Evolutionary conservation across 2,113 vertebrate genomes (phyloP).

Genomic region (Asarcornis scutulata): DNA sequence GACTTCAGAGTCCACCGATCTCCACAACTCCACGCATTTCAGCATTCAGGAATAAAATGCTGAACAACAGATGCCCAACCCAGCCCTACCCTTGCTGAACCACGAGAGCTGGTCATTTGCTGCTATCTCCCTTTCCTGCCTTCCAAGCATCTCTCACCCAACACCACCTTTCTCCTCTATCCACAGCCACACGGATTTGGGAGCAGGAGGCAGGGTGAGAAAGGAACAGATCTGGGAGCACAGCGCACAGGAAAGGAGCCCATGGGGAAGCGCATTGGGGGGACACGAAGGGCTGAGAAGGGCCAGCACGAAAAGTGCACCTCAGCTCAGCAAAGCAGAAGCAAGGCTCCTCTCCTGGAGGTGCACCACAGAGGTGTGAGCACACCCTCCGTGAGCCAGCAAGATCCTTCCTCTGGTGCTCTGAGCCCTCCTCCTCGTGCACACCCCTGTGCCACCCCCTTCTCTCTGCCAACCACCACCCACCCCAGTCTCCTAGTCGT

Average conservation of each 20-base stretch:
- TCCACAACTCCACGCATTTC: not conserved
- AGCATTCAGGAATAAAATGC: not conserved
- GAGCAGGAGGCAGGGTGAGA: not conserved
- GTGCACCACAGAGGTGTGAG: not conserved
- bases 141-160: not conserved
- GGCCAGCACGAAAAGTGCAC: not conserved
- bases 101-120: not conserved
- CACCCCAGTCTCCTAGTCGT: not conserved
- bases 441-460: not conserved
- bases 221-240: not conserved
- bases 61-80: not conserved
- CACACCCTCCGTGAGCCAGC: not conserved
- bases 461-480: not conserved
- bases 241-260: not conserved
- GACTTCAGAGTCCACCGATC: rapidly evolving
- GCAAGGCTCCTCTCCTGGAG: not conserved
- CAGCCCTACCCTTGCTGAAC: not conserved
- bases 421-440: not conserved
- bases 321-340: not conserved
- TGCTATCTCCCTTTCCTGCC: not conserved
- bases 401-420: not conserved
- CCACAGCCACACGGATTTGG: not conserved
- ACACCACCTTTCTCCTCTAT: not conserved
- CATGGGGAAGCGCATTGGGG: not conserved
- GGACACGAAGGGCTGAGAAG: not conserved